A percentile compares a stretch with the other conserved stretches of the same genome.
phyloP scores from a whole-genome alignment of 2,113 vertebrate species.

The Stomatorhinus ivindoensis region DNA sequence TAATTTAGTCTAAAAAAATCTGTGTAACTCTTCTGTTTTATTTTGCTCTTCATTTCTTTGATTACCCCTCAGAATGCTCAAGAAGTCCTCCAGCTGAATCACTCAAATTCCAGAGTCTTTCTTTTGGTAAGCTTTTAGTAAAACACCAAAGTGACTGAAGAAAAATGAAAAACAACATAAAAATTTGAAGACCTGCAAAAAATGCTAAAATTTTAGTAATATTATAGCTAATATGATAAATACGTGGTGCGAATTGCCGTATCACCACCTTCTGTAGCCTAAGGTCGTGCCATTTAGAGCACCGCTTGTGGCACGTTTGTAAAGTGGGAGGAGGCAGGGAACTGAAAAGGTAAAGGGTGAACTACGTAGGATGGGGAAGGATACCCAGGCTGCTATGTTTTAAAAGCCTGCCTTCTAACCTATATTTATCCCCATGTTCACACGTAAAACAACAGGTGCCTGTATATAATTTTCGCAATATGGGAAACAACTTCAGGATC shows the following conservation, averaged over 20 bases:
- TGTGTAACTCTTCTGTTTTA: neutral
- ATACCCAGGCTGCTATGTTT: neutral
- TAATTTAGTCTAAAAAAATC: neutral
- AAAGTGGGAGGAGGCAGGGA: neutral
- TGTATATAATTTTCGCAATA: neutral
- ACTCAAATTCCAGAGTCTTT: neutral
- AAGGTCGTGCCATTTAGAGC: conserved; percentile 36
- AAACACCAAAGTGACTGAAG: neutral
- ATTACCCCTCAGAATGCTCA: neutral
- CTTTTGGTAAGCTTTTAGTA: neutral
- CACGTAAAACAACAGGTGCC: neutral
- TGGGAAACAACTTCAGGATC: neutral
- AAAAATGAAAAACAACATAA: neutral
- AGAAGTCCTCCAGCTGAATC: neutral
- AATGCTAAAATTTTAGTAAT: neutral
- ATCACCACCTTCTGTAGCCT: conserved; percentile 45
- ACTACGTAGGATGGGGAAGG: neutral
- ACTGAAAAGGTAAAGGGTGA: neutral
- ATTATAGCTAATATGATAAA: neutral
- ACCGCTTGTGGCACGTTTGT: neutral
- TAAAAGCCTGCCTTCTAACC: neutral
- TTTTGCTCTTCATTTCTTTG: neutral
- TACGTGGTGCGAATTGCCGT: neutral
- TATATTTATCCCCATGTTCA: neutral
- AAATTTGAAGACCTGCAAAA: neutral